Percentiles rank a stretch among this genome's conserved stretches.
Evolutionary conservation across 2,888 invertebrate genomes (phyloP).

Genomic region (Chrysolina oricalcia): DNA sequence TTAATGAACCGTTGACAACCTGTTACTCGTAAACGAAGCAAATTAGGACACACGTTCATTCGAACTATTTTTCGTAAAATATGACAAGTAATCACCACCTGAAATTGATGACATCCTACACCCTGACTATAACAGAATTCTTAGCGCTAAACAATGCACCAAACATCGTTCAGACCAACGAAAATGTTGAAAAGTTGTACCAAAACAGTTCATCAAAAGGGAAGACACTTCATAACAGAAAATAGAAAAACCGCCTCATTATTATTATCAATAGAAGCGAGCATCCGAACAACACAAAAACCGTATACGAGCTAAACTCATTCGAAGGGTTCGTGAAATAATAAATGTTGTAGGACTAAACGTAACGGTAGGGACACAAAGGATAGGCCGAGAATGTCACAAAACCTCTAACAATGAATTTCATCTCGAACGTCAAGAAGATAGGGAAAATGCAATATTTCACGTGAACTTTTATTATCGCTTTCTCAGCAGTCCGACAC

Average conservation of each 20-base stretch:
- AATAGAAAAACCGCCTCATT: not conserved
- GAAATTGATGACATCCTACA: too few relatives aligned
- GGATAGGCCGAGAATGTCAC: constrained; percentile 16
- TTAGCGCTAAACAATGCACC: too few relatives aligned
- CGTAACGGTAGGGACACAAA: constrained; percentile 16
- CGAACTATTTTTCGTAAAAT: too few relatives aligned
- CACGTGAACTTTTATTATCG: constrained; percentile 22
- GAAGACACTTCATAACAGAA: not conserved
- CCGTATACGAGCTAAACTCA: not conserved
- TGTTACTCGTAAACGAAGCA: too few relatives aligned
- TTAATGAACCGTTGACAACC: too few relatives aligned
- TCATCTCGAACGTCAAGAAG: constrained; percentile 17
- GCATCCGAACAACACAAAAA: constrained; percentile 3
- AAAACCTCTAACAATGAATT: constrained; percentile 22
- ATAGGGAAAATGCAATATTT: constrained; percentile 25
- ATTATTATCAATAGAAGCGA: not conserved
- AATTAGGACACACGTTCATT: too few relatives aligned
- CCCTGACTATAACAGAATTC: too few relatives aligned
- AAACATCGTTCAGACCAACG: not conserved
- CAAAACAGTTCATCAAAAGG: not conserved
- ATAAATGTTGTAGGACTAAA: constrained; percentile 10
- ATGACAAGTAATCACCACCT: too few relatives aligned
- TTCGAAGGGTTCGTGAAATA: constrained; percentile 7
- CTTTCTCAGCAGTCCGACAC: constrained; percentile 11
- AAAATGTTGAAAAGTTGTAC: not conserved